phyloP scores from a whole-genome alignment of 1,140 invertebrate species.

The Drosophila dunni region DNA sequence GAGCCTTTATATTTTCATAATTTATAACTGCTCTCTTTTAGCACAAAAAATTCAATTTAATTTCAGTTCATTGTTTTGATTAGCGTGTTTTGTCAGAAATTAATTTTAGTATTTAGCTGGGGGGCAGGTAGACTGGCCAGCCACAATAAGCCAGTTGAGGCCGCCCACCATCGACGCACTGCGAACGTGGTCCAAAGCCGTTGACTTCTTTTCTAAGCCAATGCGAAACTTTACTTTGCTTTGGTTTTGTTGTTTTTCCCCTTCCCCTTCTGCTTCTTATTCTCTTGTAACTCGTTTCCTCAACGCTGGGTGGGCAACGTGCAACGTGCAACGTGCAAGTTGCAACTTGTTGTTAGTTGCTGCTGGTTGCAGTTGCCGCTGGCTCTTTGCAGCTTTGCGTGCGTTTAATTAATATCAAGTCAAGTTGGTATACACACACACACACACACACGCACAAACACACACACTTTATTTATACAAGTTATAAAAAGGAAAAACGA shows the following conservation, averaged over 20 bases:
- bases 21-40: not conserved
- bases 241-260: conserved; percentile 13
- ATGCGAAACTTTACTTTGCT: conserved; percentile 8
- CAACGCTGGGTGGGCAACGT: conserved; percentile 66
- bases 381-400: conserved; percentile 57
- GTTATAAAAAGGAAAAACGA: conserved; percentile 56
- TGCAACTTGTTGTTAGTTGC: conserved; percentile 24
- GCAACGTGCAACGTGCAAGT: conserved; percentile 40
- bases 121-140: conserved; percentile 4
- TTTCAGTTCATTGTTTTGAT: conserved; percentile 18
- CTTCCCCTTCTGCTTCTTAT: conserved; percentile 13
- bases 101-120: conserved; percentile 23
- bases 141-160: conserved; percentile 12
- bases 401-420: conserved; percentile 78
- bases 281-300: conserved; percentile 66
- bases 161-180: conserved; percentile 50
- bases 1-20: too few relatives aligned
- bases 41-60: not conserved
- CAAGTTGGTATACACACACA: conserved; percentile 43
- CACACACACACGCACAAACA: conserved; percentile 5
- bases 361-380: conserved; percentile 32
- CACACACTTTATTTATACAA: conserved; percentile 17
- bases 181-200: conserved; percentile 12
- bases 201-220: conserved; percentile 54
- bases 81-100: conserved; percentile 29